These are phyloP conservation scores for Xiphydria camelus DNA, from an alignment of 2,888 invertebrate genomes.

Conservation along the genomic window DNA sequence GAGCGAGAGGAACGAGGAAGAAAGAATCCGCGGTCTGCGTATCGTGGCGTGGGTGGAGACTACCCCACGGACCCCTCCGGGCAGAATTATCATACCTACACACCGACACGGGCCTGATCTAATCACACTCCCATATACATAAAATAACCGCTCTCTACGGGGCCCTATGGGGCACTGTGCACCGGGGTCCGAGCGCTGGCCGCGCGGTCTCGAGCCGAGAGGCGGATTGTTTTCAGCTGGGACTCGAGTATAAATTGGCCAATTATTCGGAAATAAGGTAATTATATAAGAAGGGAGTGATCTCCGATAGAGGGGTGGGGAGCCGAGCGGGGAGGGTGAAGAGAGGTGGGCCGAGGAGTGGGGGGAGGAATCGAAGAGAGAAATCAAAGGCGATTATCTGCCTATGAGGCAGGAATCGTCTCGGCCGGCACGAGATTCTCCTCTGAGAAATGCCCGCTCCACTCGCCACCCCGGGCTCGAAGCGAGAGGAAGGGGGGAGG, in stretches of 20 bases:
- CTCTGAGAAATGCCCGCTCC: conserved; percentile 42
- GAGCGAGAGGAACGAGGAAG: conserved; percentile 4
- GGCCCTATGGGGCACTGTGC: conserved; percentile 54
- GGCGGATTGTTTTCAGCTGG: conserved; percentile 57
- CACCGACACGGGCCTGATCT: conserved; percentile 49
- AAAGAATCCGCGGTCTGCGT: conserved; percentile 10
- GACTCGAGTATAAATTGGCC: conserved; percentile 58
- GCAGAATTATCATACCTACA: conserved; percentile 58
- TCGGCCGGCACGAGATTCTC: conserved; percentile 5
- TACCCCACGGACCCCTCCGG: conserved; percentile 50
- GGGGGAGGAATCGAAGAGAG: conserved; percentile 52
- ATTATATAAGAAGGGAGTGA: conserved; percentile 58
- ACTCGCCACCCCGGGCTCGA: conserved; percentile 40
- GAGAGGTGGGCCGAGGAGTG: conserved; percentile 29
- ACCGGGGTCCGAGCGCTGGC: no score
- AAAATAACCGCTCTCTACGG: conserved; percentile 57
- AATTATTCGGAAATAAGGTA: conserved; percentile 58
- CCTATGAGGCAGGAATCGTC: conserved; percentile 55
- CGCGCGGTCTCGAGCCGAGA: conserved; percentile 36
- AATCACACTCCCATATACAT: conserved; percentile 59
- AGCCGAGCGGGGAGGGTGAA: conserved; percentile 34
- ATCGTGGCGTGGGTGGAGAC: conserved; percentile 54
- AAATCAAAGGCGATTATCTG: conserved; percentile 58
- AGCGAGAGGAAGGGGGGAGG: conserved; percentile 34
- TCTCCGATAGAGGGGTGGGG: conserved; percentile 48